Evolutionary conservation across 2,888 invertebrate species (phyloP), one percentile per base, ranked within the genome.

Genomic region (Volucella inflata): DNA sequence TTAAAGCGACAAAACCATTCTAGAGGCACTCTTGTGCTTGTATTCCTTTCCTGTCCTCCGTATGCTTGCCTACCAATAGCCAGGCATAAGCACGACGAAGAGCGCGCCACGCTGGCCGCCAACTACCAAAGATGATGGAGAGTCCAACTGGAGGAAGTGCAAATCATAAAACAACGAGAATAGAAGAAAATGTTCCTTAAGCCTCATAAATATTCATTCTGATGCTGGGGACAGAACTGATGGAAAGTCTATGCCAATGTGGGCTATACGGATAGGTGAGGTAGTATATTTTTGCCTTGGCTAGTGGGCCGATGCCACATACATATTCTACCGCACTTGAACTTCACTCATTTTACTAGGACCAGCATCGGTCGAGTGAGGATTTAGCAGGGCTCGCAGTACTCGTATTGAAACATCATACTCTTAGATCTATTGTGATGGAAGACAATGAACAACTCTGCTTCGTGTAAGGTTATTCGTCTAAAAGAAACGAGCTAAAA

Each of bases 131-230:
- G 55, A 74, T 53, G 74, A 74, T 30, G 50, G 9, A 53, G 62
- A 67, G 14, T 8, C 21, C 55, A 50, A 67, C 62, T 57, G 67
- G 30, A 57, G 70, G 74, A 90, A 89, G 90, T 89, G 89, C 90
- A 90, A 90, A 90, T 89, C 90, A 91, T 90, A 91, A 90, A 91
- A 90, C 89, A 90, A 90, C 89, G 64, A 89, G 89, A 79, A 89
- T 88, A 88, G 90, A 30, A 30, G 6, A 90, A 90, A 91, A 90
- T 90, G 89, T 88, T 90, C 89, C 88, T 89, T 90, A 90, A 90
- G 89, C 89, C 89, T 90, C 89, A 90, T 91, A 91, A 91, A 91
- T 91, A 91, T 91, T 91, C 90, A 90, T 91, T 90, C 89, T 77
- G 51, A 77, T 53, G 46, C 62, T 71, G 70, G 59, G 30, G 59